Evolutionary conservation across 2,113 vertebrate species (phyloP), one percentile per base, ranked within the genome.

Genomic region (Catharus minimus): DNA sequence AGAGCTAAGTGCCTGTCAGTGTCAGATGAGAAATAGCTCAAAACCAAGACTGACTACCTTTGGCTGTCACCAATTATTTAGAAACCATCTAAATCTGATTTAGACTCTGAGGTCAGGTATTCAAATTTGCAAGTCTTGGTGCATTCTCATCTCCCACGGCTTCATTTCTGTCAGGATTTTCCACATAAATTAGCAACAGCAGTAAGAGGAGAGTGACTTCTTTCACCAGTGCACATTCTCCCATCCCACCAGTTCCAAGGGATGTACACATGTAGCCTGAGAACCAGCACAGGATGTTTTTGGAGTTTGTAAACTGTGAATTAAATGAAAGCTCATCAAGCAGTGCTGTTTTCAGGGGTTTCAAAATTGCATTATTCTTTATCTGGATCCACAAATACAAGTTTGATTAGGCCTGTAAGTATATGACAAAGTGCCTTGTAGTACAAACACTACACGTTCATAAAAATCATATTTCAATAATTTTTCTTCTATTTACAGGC

Each of bases 1-100:
- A 84, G n/a, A 58, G n/a, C 39, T 36, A 14, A 0, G 0, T 50
- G 44, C 24, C 67, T 43, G 21, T 56, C n/a, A 12, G 13, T 17
- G 56, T 86, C 56, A 71, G 44, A 58, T 58, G 43, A 91, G 64
- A 77, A 88, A 86, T 2, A 49, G 26, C 60, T 86, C 57, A 75
- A 27, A 84, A 33, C 44, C 2, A 13, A 86, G 43, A 23, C n/a
- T 72, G 57, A 86, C 82, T 86, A 80, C 49, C 33, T 76, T 79
- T 94, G 74, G 50, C 36, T 80, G 43, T 44, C 76, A 64, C 88
- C 64, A 87, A 85, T 94, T 94, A 88, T 92, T 94, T 82, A 95
- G 61, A 81, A 86, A 41, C 49, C 3, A 1, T 87, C 69, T 57
- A 77, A 90, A 88, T 81, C 76, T 78, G 49, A 75, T 84, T 88